Evolutionary conservation across 2,113 vertebrate genomes (phyloP).

Genomic region (Pseudorectes ferrugineus): DNA sequence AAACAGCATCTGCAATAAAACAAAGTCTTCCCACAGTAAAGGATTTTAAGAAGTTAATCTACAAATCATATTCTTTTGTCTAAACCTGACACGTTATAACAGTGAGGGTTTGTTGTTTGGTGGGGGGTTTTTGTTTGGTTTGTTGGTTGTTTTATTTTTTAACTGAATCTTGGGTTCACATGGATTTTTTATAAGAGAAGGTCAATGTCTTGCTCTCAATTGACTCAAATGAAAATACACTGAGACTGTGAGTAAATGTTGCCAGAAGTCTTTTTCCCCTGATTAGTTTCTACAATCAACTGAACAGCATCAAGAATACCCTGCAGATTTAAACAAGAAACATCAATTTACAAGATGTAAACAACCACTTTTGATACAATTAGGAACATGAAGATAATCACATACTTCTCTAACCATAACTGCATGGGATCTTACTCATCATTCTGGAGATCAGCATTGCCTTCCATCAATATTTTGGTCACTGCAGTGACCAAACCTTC

Average conservation of each 20-base stretch:
- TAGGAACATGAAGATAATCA: background rate
- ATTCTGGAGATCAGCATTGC: background rate
- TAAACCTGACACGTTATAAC: background rate
- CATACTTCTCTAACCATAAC: background rate
- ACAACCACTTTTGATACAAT: background rate
- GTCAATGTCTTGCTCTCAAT: background rate
- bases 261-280: background rate
- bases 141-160: background rate
- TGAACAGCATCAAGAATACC: background rate
- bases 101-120: background rate
- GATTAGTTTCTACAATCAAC: background rate
- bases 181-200: background rate
- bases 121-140: fast-evolving
- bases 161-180: background rate
- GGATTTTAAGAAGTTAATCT: background rate
- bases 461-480: background rate
- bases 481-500: background rate
- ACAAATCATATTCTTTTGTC: background rate
- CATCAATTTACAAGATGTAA: background rate
- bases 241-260: background rate
- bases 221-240: background rate
- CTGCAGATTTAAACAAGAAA: background rate
- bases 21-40: background rate
- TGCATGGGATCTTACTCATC: background rate
- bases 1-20: too few species aligned